Base-by-base conservation (phyloP, 2,797 vertebrate species). In the Melanotaenia boesemani region DNA sequence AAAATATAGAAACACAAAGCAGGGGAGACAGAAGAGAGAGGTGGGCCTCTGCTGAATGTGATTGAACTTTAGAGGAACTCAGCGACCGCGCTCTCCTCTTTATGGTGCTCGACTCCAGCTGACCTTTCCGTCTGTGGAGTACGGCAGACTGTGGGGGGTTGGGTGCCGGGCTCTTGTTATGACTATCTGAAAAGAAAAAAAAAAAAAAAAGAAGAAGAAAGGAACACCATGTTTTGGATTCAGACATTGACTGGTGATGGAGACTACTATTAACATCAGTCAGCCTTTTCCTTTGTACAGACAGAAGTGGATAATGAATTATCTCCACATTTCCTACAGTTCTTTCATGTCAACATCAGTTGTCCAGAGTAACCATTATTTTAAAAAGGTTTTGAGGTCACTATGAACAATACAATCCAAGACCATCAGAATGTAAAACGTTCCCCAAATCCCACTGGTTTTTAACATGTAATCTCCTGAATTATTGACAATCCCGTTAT, bases 61-160 rank as follows among this genome's bases (percentile, higher is more conserved):
- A 88, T 78, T 91, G 84, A 92, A 93, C 88, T 92, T 91, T 86
- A 72, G 84, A 88, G 63, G 88, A 93, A 92, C 90, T 91, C 87
- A 57, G 24, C 78, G 85, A 86, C 85, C 74, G 79, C 18, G 30
- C 67, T 87, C 74, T 72, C 61, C 67, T 78, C 84, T 91, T 89
- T 83, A 86, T 79, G 86, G 79, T 58, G 84, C 74, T 85, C 26
- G 63, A 66, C 89, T 64, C 70, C n/a, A 18, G 57, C 69, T 91
- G 90, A 90, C 90, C 89, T 91, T 89, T 89, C 73, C 32, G 89
- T 87, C 88, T 91, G 85, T 28, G 72, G 80, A 86, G 75, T 76
- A 72, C 15, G 22, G 62, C 72, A 82, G 73, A 60, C 67, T 7
- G 74, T 18, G 67, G 80, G 82, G 75, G 77, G 70, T 22, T 70